phyloP scores from a whole-genome alignment of 2,113 vertebrate species.

The Perca schrenkii region DNA sequence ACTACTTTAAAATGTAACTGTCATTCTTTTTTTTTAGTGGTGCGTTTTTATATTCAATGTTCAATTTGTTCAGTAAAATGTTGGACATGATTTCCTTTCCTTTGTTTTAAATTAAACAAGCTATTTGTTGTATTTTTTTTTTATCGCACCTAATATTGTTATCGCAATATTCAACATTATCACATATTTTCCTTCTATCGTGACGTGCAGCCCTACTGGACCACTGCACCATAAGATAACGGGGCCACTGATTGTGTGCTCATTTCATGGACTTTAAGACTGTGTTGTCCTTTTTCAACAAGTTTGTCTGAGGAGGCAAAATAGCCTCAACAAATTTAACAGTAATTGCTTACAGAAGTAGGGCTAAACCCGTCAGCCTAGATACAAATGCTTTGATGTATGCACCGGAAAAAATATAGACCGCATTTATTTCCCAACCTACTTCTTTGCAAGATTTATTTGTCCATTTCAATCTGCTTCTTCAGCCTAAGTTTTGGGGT shows the following conservation, averaged over 20 bases:
- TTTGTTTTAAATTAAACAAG: too few relatives aligned
- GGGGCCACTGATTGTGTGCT: neutral
- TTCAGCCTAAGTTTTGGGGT: slow-evolving; percentile 32
- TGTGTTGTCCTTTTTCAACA: slow-evolving; percentile 27
- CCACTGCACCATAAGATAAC: neutral
- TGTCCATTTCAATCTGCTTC: neutral
- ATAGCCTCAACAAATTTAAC: slow-evolving; percentile 37
- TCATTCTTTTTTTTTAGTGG: too few relatives aligned
- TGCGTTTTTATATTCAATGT: too few relatives aligned
- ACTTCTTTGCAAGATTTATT: slow-evolving; percentile 1
- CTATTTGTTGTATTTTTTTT: too few relatives aligned
- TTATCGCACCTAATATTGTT: too few relatives aligned
- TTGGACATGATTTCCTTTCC: too few relatives aligned
- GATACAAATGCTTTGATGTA: slow-evolving; percentile 29
- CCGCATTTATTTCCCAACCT: slow-evolving; percentile 39
- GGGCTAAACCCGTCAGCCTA: slow-evolving; percentile 20
- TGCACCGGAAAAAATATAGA: slow-evolving; percentile 32
- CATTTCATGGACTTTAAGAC: slow-evolving; percentile 27
- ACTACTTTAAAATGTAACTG: too few relatives aligned
- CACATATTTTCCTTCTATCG: too few relatives aligned
- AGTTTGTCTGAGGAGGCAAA: slow-evolving; percentile 32
- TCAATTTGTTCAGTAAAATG: too few relatives aligned
- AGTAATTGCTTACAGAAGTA: slow-evolving; percentile 37
- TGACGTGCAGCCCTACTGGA: too few relatives aligned
- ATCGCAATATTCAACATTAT: too few relatives aligned